Conservation (phyloP, 2,113 vertebrate genomes). For the Chloropsis cyanopogon region DNA sequence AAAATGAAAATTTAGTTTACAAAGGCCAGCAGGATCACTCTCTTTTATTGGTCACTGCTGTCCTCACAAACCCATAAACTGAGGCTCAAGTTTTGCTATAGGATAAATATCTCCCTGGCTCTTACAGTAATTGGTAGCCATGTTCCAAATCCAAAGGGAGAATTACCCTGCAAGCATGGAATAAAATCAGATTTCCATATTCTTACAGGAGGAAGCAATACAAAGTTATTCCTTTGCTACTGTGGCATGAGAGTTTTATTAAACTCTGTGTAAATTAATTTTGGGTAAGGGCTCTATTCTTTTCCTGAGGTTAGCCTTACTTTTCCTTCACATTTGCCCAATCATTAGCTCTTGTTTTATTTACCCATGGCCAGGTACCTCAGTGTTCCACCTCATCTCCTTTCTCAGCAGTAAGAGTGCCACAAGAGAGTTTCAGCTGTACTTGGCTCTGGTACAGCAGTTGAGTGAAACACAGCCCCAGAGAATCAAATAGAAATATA, state of each 20-base stretch:
- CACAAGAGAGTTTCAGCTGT: not conserved
- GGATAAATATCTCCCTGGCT: not conserved
- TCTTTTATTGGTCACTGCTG: not conserved
- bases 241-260: not conserved
- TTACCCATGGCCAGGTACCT: not conserved
- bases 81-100: not conserved
- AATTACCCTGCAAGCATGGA: not conserved
- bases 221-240: not conserved
- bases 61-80: not conserved
- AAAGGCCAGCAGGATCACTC: not conserved
- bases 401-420: not conserved
- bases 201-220: not conserved
- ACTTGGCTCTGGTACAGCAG: not conserved
- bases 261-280: not conserved
- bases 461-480: accelerated
- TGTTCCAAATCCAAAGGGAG: not conserved
- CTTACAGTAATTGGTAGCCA: not conserved
- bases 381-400: not conserved
- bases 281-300: not conserved
- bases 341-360: not conserved
- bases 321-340: not conserved
- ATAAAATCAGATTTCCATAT: not conserved
- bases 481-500: not conserved
- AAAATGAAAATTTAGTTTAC: not conserved
- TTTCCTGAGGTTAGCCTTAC: not conserved